Base-by-base conservation (phyloP, 2,113 vertebrate species). In the Anoplopoma fimbria region DNA sequence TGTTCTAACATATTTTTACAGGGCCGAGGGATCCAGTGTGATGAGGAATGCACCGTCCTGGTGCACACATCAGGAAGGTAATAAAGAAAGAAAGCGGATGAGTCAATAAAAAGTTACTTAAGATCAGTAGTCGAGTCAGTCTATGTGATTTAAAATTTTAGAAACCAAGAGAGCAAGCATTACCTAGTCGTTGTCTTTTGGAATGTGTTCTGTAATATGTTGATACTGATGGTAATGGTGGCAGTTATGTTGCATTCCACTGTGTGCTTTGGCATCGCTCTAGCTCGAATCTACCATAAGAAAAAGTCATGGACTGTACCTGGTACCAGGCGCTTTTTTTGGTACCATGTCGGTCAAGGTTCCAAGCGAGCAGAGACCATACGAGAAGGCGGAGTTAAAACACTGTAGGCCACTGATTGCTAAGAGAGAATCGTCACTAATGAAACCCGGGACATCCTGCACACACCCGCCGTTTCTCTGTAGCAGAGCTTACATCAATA, bases 181-280 rank as follows among this genome's bases (percentile, higher is more conserved):
- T 62, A 72, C 45, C 33, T 78, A 23, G 19, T 63, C 23, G 4
- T 68, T 80, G 34, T 80, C 71, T 84, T 78, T 53, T 88, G 90
- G 84, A 93, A 92, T 83, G 78, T 80, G 84, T 82, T 83, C 78
- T 77, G 85, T 89, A 79, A 81, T 80, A 53, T 38, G 72, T 80
- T 77, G 83, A 87, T 92, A 82, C 88, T 88, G 79, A 79, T n/a
- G 12, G 72, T 88, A 91, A 88, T 87, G 88, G 81, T 85, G 81
- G 83, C 81, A 84, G 79, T 83, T 79, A 27, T 27, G 53, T 57
- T 17, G 12, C 25, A 27, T 57, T 58, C 25, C 55, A 29, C 55
- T 27, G 53, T 12, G 53, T 57, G 25, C 23, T 13, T 25, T n/a
- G 7, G 10, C 55, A 8, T 15, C 29, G 29, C 58, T 33, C 6